Evolutionary conservation across 1,140 invertebrate genomes (phyloP), one percentile per base, ranked within the genome.

Genomic region (Drosophila elegans): DNA sequence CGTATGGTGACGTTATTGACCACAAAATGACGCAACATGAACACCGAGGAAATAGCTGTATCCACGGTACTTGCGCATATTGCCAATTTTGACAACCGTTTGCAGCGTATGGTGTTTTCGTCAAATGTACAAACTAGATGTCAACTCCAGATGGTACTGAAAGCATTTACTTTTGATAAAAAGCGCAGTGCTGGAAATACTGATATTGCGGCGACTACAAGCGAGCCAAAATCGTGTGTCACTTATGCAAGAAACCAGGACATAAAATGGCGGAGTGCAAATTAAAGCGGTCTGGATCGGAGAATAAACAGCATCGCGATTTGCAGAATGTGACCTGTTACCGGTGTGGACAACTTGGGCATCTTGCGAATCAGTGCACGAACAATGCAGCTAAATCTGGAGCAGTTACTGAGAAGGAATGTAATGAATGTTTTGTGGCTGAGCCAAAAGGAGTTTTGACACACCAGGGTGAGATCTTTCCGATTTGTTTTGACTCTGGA

Each of bases 351-450:
- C 51, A 55, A 55, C 36, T 51, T 36, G 45, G 53, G 46, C 62
- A 57, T 57, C 54, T 66, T 66, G 53, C 61, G 38, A 56, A 56
- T 56, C 45, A 38, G 25, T 64, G 52, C 61, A 49, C 52, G 21
- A 52, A 34, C 29, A 51, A 51, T 34, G 27, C 49, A 52, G 13
- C 32, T 36, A 48, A 25, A 48, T 44, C 39, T 45, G 41, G 36
- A 36, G 16, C 16, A 44, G 16, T 62, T 36, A 32, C 32, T 12
- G 55, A 59, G 51, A 63, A 63, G 39, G 6, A 41, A 13, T 41
- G 39, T 25, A 45, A 45, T 45, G 21, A 45, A 25, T 45, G 44
- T 25, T 45, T 25, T 45, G 44, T 45, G 44, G 7, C 44, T 11
- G 21, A 45, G 21, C 21, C 44, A 25, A 25, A 45, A 45, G 21